Conservation (phyloP, 2,888 invertebrate genomes). For the Hirtodrosophila histrioides region DNA sequence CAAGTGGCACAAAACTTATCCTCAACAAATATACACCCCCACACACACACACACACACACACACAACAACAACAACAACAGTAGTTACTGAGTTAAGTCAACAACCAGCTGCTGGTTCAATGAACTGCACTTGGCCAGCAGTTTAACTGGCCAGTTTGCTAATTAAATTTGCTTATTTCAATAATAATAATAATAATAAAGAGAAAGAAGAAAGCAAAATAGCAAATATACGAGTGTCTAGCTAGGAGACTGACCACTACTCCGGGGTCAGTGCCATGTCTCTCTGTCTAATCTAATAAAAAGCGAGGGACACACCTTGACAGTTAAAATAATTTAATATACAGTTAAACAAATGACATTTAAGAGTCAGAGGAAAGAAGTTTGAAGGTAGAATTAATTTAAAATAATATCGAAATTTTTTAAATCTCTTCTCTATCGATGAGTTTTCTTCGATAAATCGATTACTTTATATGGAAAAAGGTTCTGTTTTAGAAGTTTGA, state of each 20-base stretch:
- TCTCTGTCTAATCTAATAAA: conserved; percentile 20
- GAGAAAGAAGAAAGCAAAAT: conserved; percentile 8
- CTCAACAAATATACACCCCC: conserved; percentile 8
- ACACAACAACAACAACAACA: background rate
- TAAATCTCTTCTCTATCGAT: too few relatives aligned
- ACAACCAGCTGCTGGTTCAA: conserved; percentile 55
- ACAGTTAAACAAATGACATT: conserved; percentile 3
- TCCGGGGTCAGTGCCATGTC: conserved; percentile 17
- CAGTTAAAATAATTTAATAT: conserved; percentile 36
- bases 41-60: background rate
- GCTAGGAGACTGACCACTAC: conserved; percentile 10
- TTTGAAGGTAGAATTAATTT: too few relatives aligned
- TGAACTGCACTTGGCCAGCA: conserved; percentile 49
- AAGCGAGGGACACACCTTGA: conserved; percentile 26
- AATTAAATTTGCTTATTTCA: conserved; percentile 65
- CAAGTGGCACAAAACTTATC: conserved; percentile 37
- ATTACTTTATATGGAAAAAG: too few relatives aligned
- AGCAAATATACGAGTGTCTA: background rate
- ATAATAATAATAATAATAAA: conserved; percentile 30
- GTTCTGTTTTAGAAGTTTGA: too few relatives aligned
- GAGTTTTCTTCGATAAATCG: too few relatives aligned
- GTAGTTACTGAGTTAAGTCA: conserved; percentile 23
- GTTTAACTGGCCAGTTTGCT: conserved; percentile 47
- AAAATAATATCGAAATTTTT: too few relatives aligned
- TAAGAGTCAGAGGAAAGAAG: background rate